A percentile compares a stretch with the other conserved stretches of the same genome.
These are phyloP conservation scores for Dynastes maya DNA, from an alignment of 2,888 invertebrate genomes.

Conservation along the genomic window DNA sequence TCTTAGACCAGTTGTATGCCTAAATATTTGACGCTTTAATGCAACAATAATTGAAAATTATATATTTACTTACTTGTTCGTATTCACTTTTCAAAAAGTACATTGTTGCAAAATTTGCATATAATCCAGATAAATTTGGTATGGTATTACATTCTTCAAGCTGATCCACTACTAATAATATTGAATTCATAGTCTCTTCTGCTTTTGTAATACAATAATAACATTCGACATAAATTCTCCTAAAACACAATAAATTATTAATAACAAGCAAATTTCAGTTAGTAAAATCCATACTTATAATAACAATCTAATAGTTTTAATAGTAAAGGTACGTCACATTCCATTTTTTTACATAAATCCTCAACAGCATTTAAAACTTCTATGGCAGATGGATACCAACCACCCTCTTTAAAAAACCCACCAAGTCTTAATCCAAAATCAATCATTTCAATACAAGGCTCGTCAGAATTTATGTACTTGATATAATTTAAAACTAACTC, in stretches of 20 bases:
- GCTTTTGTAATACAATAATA: slow-evolving; percentile 88
- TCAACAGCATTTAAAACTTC: slow-evolving; percentile 81
- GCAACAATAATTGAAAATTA: slow-evolving; percentile 16
- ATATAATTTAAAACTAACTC: slow-evolving; percentile 64
- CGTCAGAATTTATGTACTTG: slow-evolving; percentile 53
- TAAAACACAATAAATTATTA: slow-evolving; percentile 65
- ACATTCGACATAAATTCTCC: slow-evolving; percentile 87
- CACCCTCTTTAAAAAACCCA: slow-evolving; percentile 89
- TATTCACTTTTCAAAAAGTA: slow-evolving; percentile 91
- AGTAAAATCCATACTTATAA: slow-evolving; percentile 79
- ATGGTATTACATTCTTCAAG: slow-evolving; percentile 70
- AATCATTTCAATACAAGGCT: slow-evolving; percentile 60
- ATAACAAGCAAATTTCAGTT: background rate
- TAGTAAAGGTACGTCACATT: slow-evolving; percentile 70
- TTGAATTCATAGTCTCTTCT: slow-evolving; percentile 78
- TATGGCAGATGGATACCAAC: slow-evolving; percentile 88
- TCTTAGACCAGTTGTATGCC: slow-evolving; percentile 83
- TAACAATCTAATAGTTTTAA: slow-evolving; percentile 86
- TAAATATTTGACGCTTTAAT: slow-evolving; percentile 57
- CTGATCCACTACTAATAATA: slow-evolving; percentile 72
- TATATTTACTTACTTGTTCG: slow-evolving; percentile 76
- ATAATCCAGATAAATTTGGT: slow-evolving; percentile 80
- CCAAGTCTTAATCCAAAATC: slow-evolving; percentile 71
- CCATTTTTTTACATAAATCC: slow-evolving; percentile 69
- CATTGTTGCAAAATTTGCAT: slow-evolving; percentile 87